Evolutionary conservation across 2,888 invertebrate species (phyloP), one percentile per base, ranked within the genome.

Genomic region (Artemia sinica): DNA sequence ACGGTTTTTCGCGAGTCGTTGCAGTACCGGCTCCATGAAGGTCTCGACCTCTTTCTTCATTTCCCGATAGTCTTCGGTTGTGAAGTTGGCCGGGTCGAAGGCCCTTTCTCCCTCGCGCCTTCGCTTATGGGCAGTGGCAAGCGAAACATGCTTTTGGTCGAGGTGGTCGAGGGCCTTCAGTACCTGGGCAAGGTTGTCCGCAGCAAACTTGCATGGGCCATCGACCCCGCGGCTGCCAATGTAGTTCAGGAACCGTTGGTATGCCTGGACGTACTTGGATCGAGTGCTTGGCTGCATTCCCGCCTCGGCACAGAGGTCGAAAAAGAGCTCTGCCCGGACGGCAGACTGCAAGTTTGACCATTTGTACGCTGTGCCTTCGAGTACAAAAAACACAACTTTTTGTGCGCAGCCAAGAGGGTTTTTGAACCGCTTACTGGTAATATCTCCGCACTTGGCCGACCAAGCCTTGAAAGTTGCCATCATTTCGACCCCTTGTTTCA

Each of bases 91-190:
- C 52, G 52, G 52, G n/a, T 52, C 52, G 52, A 52, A 52, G 58
- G 58, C 14, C 58, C 58, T 13, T 14, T 52, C 13, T 13, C 58
- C 5, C 14, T 52, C 58, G 13, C 14, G 58, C 13, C 58, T 13
- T 52, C 58, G 58, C 58, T 52, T 52, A 52, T 52, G 58, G 58
- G 58, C 58, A 52, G 58, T 52, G 14, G 58, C 58, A 52, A 52
- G 58, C 13, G 58, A 52, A 13, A 52, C 58, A 13, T 52, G 4
- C 14, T 52, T 52, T 52, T 52, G 13, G 6, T 52, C 58, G 13
- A 52, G 58, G 14, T 52, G 58, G 5, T 52, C 14, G 13, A 52
- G 58, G 58, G 6, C 58, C 58, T 52, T 52, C 13, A 52, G 58
- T 3, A 52, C 58, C 13, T n/a, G 14, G 58, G 58, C 14, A 13